These are phyloP conservation scores for Polia nebulosa DNA, from an alignment of 2,888 invertebrate species.

Conservation along the genomic window DNA sequence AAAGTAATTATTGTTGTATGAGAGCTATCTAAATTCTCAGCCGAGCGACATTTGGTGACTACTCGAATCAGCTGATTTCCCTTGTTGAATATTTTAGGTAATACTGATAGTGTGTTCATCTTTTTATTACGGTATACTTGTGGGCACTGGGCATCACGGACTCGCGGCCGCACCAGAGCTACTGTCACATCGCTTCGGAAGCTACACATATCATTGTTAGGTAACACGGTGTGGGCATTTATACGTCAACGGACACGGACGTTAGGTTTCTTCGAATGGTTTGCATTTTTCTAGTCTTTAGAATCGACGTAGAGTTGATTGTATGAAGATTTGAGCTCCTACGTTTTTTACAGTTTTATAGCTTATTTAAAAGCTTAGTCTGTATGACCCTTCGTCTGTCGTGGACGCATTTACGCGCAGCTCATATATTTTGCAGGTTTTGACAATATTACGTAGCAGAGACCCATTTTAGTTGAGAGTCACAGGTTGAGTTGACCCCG, in stretches of 20 bases:
- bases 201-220: conserved; percentile 85
- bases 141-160: conserved; percentile 68
- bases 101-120: conserved; percentile 82
- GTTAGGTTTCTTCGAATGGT: conserved; percentile 81
- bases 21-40: conserved; percentile 76
- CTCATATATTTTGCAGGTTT: conserved; percentile 69
- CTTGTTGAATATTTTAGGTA: conserved; percentile 79
- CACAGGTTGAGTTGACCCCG: conserved; percentile 62
- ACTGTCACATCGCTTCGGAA: conserved; percentile 73
- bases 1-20: conserved; percentile 84
- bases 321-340: conserved; percentile 75
- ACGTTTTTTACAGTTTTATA: conserved; percentile 74
- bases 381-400: conserved; percentile 67
- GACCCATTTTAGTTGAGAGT: conserved; percentile 69
- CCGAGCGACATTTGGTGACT: conserved; percentile 71
- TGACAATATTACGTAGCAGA: conserved; percentile 65
- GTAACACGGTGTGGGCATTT: conserved; percentile 74
- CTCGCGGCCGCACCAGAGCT: conserved; percentile 67
- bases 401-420: conserved; percentile 77
- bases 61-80: conserved; percentile 71
- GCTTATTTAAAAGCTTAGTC: conserved; percentile 69
- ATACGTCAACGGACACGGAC: conserved; percentile 71
- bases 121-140: conserved; percentile 68
- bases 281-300: conserved; percentile 91
- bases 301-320: conserved; percentile 79